Conservation (phyloP, 1,140 invertebrate genomes). For the Psix sp. region DNA sequence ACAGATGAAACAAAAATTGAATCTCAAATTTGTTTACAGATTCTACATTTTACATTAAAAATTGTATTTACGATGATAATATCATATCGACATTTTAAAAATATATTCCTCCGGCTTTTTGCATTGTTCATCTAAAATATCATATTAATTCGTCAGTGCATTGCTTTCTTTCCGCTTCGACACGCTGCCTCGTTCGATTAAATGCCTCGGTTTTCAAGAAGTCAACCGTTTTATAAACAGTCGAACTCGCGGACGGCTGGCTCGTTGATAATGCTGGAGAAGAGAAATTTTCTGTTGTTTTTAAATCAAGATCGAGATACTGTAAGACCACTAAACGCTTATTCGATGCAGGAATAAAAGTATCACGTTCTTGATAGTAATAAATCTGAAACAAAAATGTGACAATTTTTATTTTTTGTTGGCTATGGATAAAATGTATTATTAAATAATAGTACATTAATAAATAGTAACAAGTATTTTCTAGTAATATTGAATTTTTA, state of each 20-base stretch:
- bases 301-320: slow-evolving; percentile 87
- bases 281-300: slow-evolving; percentile 72
- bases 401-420: neutral
- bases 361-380: slow-evolving; percentile 72
- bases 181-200: slow-evolving; percentile 88
- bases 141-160: slow-evolving; percentile 72
- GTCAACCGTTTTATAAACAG: slow-evolving; percentile 92
- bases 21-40: too few relatives aligned
- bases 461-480: too few relatives aligned
- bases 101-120: neutral
- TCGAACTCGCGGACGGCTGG: slow-evolving; percentile 77
- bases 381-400: slow-evolving; percentile 69
- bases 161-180: slow-evolving; percentile 80
- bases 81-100: neutral
- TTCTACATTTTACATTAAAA: too few relatives aligned
- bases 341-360: slow-evolving; percentile 71
- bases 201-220: slow-evolving; percentile 94
- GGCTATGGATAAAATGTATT: too few relatives aligned
- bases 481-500: too few relatives aligned
- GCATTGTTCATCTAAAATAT: slow-evolving; percentile 7
- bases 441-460: too few relatives aligned
- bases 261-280: slow-evolving; percentile 64
- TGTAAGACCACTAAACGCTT: slow-evolving; percentile 77
- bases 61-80: neutral
- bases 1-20: too few relatives aligned